Evolutionary conservation across 2,888 invertebrate genomes (phyloP), one percentile per base, ranked within the genome.

Genomic region (Aporophyla nigra): DNA sequence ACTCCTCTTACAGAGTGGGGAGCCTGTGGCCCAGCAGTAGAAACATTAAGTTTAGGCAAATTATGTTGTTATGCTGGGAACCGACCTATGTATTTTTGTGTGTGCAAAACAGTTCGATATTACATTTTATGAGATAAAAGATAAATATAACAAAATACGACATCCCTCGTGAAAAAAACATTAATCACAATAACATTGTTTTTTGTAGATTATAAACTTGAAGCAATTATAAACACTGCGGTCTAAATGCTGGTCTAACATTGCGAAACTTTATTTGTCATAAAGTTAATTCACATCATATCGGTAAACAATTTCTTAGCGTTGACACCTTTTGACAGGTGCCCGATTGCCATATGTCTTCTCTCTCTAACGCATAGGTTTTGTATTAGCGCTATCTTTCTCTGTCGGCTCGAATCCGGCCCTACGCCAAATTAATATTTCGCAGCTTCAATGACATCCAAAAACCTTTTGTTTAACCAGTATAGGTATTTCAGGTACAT

Each of bases 361-460:
- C 33, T 10, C 2, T 49, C 24, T 75, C 75, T 75, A 58, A 65
- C 56, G 10, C 10, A 51, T 19, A 51, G 49, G 21, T 24, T 40
- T n/a, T 43, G 27, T 40, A n/a, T 43, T 43, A 40, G 6, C n/a
- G 27, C 51, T 65, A 16, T 65, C 49, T 65, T n/a, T 2, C 19
- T 75, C n/a, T 75, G 27, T 21, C 49, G 24, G 21, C 9, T 9
- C 10, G 16, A 56, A 33, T 19, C 4, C 2, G 12, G 3, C 19
- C 7, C 16, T 3, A 19, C 12, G 24, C 4, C 7, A 46, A 46
- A 21, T 59, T 59, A 21, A 27, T 59, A 27, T 58, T 27, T 58
- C 14, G 27, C 27, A 27, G 16, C 58, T 3, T 16, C 54, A 58
- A 24, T 19, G 4, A 27, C 16, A 10, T 10, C n/a, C 53, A 53